Conservation (phyloP, 1,140 invertebrate species). For the Cecropterus lyciades region DNA sequence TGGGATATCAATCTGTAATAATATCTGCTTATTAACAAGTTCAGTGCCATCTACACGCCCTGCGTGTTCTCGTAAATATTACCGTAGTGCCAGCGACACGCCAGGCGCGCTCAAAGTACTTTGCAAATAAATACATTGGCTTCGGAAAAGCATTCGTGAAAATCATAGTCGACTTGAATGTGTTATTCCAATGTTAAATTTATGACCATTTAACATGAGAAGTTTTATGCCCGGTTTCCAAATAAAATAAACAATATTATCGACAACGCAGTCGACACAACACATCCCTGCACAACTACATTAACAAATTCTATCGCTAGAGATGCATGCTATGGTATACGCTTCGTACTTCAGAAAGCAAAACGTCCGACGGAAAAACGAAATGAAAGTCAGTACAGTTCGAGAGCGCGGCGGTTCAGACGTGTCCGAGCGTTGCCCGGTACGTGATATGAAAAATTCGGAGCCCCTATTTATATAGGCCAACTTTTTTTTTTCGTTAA, state of each 20-base stretch:
- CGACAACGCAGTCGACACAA: conserved; percentile 12
- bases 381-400: conserved; percentile 63
- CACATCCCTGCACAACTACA: conserved; percentile 49
- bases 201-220: too few species aligned
- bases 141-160: too few species aligned
- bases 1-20: too few species aligned
- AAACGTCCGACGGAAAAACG: conserved; percentile 58
- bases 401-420: conserved; percentile 54
- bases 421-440: conserved; percentile 57
- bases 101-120: too few species aligned
- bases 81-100: too few species aligned
- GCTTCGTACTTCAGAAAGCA: conserved; percentile 56
- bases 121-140: too few species aligned
- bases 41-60: too few species aligned
- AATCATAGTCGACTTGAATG: too few species aligned
- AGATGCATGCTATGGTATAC: conserved; percentile 51
- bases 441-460: conserved; percentile 47
- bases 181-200: too few species aligned
- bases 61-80: too few species aligned
- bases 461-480: conserved; percentile 25
- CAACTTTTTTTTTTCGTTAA: conserved; percentile 50
- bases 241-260: not conserved
- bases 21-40: too few species aligned
- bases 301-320: conserved; percentile 43
- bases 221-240: too few species aligned